A percentile compares a stretch with the other conserved stretches of the same genome.
phyloP scores from a whole-genome alignment of 92 coral and sea anemone genomes.

The Porites cylindrica region DNA sequence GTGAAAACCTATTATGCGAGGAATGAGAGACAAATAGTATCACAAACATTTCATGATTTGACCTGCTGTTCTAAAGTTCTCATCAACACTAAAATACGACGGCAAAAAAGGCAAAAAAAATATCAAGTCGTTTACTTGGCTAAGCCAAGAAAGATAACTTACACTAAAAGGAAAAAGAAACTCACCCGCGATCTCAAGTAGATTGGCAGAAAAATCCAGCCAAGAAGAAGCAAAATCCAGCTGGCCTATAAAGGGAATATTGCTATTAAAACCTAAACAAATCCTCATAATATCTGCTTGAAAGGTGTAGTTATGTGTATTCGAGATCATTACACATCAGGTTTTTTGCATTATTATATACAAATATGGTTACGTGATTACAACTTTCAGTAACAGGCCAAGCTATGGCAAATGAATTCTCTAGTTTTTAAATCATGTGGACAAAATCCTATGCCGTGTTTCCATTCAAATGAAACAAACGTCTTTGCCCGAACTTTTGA shows the following conservation, averaged over 20 bases:
- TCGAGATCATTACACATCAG: no score
- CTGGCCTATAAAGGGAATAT: slow-evolving; percentile 69
- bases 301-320: neutral
- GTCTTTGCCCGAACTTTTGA: no score
- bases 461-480: no score
- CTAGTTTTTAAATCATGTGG: no score
- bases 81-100: no score
- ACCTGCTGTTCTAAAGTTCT: neutral
- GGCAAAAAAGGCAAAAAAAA: no score
- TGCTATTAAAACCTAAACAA: neutral
- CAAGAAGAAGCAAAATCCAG: slow-evolving; percentile 91
- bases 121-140: neutral
- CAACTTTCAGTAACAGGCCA: no score
- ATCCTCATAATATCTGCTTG: neutral
- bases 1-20: slow-evolving; percentile 74
- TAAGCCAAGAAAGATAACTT: neutral
- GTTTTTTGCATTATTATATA: no score
- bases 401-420: no score
- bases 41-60: neutral
- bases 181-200: slow-evolving; percentile 93
- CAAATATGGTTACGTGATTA: no score
- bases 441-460: no score
- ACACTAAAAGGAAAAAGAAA: neutral
- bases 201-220: slow-evolving; percentile 94
- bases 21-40: neutral